Evolutionary conservation across 1,140 invertebrate genomes (phyloP), one percentile per base, ranked within the genome.

Genomic region (Caenorhabditis remanei): DNA sequence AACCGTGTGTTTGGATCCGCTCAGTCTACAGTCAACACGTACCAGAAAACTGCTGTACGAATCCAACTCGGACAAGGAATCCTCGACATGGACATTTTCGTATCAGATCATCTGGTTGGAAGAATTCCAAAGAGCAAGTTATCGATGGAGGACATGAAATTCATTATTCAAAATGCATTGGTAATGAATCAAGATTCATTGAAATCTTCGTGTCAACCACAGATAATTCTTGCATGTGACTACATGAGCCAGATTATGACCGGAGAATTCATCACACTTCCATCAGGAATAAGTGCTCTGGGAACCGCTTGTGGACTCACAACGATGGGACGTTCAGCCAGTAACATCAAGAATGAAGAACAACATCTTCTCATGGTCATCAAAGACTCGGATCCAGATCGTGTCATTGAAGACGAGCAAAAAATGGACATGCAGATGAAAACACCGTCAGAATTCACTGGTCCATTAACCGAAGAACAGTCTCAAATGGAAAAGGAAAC

Each of bases 141-240:
- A 11, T 4, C 46, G 8, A 46, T 48, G 32, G 13, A 82, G 14
- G 75, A 82, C 75, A 8, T 50, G 41, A 9, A 16, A 16, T 50
- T 14, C 75, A 24, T 82, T 14, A 16, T 53, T 1, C 46, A 82
- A n/a, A 50, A 56, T 7, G 11, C 11, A 21, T 9, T 82, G 19
- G 8, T 8, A 5, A 19, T 82, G 9, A 56, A 50, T 24, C 8
- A 21, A 41, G 75, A 82, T 24, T 1, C 16, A 2, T 0, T 46
- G 19, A n/a, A n/a, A 19, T 11, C 71, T 43, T 43, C 19, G 11
- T 19, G 41, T 43, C 19, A 82, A 14, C 43, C 43, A 43, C n/a
- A 82, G n/a, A 11, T 82, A n/a, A 50, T 82, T 14, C 7, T 82
- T 11, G 75, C 43, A 50, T 53, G 75, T 40, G 53, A 82, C 43